Evolutionary conservation across 2,888 invertebrate species (phyloP), one percentile per base, ranked within the genome.

Genomic region (Sphecodes monilicornis): DNA sequence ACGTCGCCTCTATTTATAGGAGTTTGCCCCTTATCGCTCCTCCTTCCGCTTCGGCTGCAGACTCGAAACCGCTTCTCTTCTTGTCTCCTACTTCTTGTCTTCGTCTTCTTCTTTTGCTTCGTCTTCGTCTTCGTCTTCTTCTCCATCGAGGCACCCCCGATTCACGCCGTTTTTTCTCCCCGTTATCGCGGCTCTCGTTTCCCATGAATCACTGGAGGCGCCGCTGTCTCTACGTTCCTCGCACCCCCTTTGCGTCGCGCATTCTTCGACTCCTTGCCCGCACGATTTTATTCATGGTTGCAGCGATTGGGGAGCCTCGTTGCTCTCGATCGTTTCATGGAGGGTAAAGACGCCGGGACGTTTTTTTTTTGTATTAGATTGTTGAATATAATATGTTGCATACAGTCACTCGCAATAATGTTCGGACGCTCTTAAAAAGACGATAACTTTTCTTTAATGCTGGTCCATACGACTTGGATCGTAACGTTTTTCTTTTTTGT

Each of bases 131-230:
- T 5, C 22, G 6, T 26, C 26, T 60, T 29, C n/a, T n/a, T n/a
- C n/a, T n/a, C 16, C 57, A 29, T 16, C 50, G 50, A 50, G 50
- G 4, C 57, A 60, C 57, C 57, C 57, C 57, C 57, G 57, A 60
- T 5, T 16, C 57, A 57, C 11, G 5, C 16, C 57, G 57, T 26
- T 29, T 60, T 60, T 60, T 57, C 43, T 26, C 76, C 43, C 16
- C 29, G 70, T 10, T 43, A 74, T 32, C 66, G 83, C 54, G 71
- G 74, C 79, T 79, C 77, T 78, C 69, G 74, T 85, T 78, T 74
- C 76, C 54, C 32, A 78, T 90, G 89, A 91, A 81, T 91, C 91
- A 87, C 86, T 85, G 70, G 68, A 83, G 87, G 86, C 87, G 87
- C 85, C 81, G 80, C 54, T 29, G 29, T 36, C 32, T 64, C 29